Base-by-base conservation (phyloP, 2,888 invertebrate species). In the Sarcophaga subvicina region DNA sequence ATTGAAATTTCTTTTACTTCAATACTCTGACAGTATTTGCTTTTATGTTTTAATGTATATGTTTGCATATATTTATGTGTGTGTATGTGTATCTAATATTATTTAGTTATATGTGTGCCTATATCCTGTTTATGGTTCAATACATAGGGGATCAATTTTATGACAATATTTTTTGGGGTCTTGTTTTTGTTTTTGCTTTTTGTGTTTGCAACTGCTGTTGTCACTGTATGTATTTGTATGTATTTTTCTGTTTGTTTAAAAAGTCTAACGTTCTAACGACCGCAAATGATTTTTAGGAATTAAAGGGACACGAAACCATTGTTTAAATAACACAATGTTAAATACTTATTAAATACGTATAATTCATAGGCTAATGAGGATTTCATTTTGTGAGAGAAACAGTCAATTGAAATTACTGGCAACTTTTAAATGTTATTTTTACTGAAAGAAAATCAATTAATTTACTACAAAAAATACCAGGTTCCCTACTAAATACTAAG, bases 91-190 rank as follows among this genome's bases (percentile, higher is more conserved):
- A 54, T 54, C 14, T 12, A 12, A 14, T 1, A 70, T 69, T 25
- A 27, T 54, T 63, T 70, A 17, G 45, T 8, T 71, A n/a, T 75
- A 63, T 73, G 14, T 62, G 59, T 10, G 37, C 37, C 37, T 37
- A 37, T 37, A 37, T 82, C 47, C 71, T 71, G 62, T 64, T 70
- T 82, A 25, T 75, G 27, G 54, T 64, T 71, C 25, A 66, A 75
- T 82, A 64, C 71, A 67, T 62, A 75, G 60, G 66, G 62, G 72
- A 77, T 79, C 45, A 76, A 49, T 79, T 80, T 71, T 62, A 10
- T 3, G 64, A 25, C 72, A 72, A 69, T 69, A 59, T 79, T 82
- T 27, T 82, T n/a, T 78, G 14, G 59, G 64, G 20, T 45, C 60
- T 22, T 17, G 3, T 81, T 59, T 22, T 37, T 27, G 22, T 22